Percentiles rank a stretch among this genome's conserved stretches.
Conservation (phyloP, 2,113 vertebrate species). For the Balaeniceps rex region DNA sequence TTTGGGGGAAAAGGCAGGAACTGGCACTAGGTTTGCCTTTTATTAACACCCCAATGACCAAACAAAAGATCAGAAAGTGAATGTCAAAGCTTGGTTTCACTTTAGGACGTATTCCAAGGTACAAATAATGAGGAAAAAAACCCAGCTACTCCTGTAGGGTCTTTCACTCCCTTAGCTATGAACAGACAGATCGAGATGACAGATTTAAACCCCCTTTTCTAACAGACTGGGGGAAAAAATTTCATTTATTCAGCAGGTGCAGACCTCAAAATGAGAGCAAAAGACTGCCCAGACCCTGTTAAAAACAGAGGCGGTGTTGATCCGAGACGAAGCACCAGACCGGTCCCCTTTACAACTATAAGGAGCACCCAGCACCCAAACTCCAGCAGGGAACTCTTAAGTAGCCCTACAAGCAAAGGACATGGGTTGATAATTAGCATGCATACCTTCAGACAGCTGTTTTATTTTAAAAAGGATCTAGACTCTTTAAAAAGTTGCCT, state of each 20-base stretch:
- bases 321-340: neutral
- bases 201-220: neutral
- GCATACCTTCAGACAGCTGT: neutral
- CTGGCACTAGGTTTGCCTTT: neutral
- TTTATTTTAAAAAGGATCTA: neutral
- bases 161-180: neutral
- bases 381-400: neutral
- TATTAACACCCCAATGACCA: neutral
- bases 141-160: neutral
- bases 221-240: neutral
- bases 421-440: rapidly evolving
- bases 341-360: neutral
- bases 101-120: neutral
- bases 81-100: neutral
- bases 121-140: neutral
- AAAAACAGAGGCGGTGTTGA: too few species aligned
- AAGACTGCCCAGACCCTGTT: neutral
- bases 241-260: neutral
- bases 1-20: neutral
- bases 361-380: neutral
- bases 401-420: neutral
- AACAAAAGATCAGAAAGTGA: neutral
- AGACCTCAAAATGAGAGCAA: neutral
- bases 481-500: neutral
- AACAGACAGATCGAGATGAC: neutral